Percentiles rank a stretch among this genome's conserved stretches.
Evolutionary conservation across 2,113 vertebrate genomes (phyloP).

Genomic region (Otis tarda): DNA sequence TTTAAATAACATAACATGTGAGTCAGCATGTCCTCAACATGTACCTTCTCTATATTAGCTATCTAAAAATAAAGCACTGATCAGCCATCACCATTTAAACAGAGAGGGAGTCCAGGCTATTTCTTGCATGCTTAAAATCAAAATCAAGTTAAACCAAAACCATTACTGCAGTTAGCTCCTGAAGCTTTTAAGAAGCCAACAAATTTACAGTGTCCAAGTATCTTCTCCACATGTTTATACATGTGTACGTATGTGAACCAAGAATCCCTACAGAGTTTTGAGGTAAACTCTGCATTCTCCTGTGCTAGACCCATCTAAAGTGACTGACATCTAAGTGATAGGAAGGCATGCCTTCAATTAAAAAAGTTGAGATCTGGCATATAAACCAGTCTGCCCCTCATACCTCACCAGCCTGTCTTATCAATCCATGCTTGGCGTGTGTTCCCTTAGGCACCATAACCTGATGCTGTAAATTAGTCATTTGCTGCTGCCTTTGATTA

Average conservation of each 20-base stretch:
- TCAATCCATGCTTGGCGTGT: background rate
- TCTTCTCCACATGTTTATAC: background rate
- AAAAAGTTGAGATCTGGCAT: background rate
- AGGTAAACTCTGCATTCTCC: background rate
- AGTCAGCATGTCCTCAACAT: background rate
- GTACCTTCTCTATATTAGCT: background rate
- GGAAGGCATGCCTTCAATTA: background rate
- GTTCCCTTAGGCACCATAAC: slow-evolving; percentile 5
- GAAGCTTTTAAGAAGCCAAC: background rate
- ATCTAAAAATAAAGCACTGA: background rate
- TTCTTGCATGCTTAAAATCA: background rate
- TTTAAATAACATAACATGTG: background rate
- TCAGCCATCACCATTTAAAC: background rate
- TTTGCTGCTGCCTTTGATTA: background rate
- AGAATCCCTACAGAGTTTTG: background rate
- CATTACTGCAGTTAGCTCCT: background rate
- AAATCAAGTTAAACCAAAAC: background rate
- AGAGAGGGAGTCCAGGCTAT: background rate
- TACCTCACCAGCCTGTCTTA: slow-evolving; percentile 13
- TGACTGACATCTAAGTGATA: background rate
- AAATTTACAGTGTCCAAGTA: background rate
- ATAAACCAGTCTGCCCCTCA: slow-evolving; percentile 9
- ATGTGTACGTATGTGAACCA: background rate
- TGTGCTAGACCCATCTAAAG: background rate
- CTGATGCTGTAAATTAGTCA: background rate